Conservation (phyloP, 2,797 vertebrate species). For the Sebastes trivittatus region DNA sequence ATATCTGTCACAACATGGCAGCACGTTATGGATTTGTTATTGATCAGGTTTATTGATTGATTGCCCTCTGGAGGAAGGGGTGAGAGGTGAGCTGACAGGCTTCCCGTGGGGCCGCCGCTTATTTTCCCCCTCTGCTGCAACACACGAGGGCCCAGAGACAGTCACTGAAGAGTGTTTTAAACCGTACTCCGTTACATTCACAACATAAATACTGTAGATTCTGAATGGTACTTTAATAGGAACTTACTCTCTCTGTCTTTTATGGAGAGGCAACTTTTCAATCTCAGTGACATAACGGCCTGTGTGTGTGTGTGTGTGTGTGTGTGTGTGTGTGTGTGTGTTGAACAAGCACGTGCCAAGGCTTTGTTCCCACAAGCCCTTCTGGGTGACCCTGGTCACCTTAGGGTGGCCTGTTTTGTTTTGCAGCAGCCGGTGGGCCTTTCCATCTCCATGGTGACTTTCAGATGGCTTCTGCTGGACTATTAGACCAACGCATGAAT, state of each 20-base stretch:
- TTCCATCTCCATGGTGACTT: conserved; percentile 47
- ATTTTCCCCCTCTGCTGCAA: conserved; percentile 3
- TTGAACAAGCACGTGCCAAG: conserved; percentile 39
- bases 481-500: conserved; percentile 17
- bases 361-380: conserved; percentile 52
- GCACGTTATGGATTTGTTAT: conserved; percentile 57
- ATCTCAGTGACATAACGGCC: not conserved
- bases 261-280: not conserved
- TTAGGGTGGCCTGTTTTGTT: conserved; percentile 30
- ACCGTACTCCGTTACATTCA: not conserved
- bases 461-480: not conserved
- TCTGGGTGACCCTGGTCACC: conserved; percentile 44
- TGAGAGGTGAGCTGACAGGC: conserved; percentile 66
- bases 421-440: conserved; percentile 32
- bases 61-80: conserved; percentile 41
- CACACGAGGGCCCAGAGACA: not conserved
- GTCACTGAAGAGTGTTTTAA: not conserved
- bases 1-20: conserved; percentile 63
- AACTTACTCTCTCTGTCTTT: not conserved
- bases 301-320: not conserved
- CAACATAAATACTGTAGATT: not conserved
- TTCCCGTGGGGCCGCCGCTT: conserved; percentile 25
- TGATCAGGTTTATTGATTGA: conserved; percentile 65
- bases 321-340: not conserved
- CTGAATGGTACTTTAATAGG: not conserved